These are phyloP conservation scores for Furcifer pardalis DNA, from an alignment of 2,797 vertebrate species.

Conservation along the genomic window DNA sequence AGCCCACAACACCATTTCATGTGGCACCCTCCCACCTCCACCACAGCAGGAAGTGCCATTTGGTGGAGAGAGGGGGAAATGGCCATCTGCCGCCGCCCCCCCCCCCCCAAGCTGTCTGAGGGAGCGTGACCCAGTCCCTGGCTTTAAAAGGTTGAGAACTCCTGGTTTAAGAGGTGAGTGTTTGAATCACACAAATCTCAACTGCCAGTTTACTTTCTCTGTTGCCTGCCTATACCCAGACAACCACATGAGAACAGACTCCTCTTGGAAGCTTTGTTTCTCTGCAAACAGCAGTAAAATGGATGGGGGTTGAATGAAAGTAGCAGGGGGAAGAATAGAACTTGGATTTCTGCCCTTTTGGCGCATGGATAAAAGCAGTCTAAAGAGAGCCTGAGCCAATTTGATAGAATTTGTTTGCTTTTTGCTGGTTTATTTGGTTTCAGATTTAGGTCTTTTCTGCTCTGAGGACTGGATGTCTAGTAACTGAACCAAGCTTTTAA, in stretches of 20 bases:
- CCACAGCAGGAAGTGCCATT: too few species aligned
- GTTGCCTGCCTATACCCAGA: not conserved
- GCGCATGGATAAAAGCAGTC: not conserved
- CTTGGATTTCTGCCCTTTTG: not conserved
- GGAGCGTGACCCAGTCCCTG: too few species aligned
- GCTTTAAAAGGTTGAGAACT: too few species aligned
- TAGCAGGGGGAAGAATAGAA: not conserved
- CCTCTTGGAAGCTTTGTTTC: not conserved
- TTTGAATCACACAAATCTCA: not conserved
- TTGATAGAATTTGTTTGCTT: not conserved
- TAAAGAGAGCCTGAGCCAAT: constrained; percentile 9
- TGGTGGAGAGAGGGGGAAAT: too few species aligned
- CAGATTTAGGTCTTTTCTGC: constrained; percentile 22
- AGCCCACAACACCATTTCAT: too few species aligned
- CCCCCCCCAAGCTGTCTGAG: too few species aligned
- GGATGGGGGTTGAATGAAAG: not conserved
- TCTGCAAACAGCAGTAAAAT: not conserved
- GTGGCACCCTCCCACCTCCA: too few species aligned
- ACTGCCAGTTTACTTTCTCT: not conserved
- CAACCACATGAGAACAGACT: not conserved
- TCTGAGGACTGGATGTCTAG: not conserved
- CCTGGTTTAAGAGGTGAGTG: not conserved
- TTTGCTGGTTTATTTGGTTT: constrained; percentile 7
- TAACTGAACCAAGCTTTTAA: not conserved
- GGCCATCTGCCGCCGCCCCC: too few species aligned